Conservation (phyloP, 2,888 invertebrate species). For the Coecobrya sp. region DNA sequence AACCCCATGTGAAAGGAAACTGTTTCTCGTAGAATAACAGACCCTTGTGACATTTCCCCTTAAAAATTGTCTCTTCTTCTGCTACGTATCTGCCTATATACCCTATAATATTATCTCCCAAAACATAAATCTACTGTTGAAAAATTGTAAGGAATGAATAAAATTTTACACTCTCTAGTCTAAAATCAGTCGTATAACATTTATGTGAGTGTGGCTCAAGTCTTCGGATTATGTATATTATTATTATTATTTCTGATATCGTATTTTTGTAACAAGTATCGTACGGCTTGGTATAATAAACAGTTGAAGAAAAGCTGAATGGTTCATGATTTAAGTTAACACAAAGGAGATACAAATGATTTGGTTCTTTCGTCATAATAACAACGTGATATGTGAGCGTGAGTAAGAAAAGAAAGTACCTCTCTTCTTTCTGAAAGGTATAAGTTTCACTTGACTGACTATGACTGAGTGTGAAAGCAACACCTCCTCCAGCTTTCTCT, state of each 20-base stretch:
- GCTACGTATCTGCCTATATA: background rate
- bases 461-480: conserved; percentile 71
- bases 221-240: background rate
- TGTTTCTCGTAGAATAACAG: background rate
- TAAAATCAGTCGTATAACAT: background rate
- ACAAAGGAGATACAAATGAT: conserved; percentile 47
- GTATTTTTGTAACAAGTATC: background rate
- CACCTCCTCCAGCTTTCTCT: conserved; percentile 73
- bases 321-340: background rate
- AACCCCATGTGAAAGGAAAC: conserved; percentile 57
- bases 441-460: conserved; percentile 59
- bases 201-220: background rate
- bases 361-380: conserved; percentile 42
- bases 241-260: background rate
- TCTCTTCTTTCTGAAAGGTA: background rate
- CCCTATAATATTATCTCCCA: conserved; percentile 14
- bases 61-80: conserved; percentile 33
- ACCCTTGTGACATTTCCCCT: conserved; percentile 51
- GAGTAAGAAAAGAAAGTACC: background rate
- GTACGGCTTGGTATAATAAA: background rate
- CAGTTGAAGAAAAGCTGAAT: background rate
- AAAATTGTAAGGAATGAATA: conserved; percentile 8
- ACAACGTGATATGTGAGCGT: conserved; percentile 2
- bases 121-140: background rate
- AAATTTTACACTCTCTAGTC: background rate